Percentiles rank a stretch among this genome's conserved stretches.
Evolutionary conservation across 2,797 vertebrate species (phyloP).

Genomic region (Delichon dasypus): DNA sequence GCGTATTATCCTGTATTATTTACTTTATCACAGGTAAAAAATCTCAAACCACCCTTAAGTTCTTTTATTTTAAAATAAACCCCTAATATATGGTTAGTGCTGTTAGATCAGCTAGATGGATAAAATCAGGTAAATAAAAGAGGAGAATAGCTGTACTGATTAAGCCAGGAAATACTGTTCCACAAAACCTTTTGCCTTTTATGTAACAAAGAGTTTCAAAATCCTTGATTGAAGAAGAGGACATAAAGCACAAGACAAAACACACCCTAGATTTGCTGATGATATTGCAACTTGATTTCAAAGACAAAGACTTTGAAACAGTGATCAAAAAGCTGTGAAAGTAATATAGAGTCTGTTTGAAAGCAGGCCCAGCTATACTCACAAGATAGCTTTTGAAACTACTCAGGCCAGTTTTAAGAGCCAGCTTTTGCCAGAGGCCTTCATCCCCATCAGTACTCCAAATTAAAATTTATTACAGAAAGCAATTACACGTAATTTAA

Average conservation of each 20-base stretch:
- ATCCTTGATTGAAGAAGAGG: not conserved
- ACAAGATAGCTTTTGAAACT: not conserved
- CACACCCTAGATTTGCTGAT: not conserved
- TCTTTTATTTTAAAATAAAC: not conserved
- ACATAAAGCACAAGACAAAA: not conserved
- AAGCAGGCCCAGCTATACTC: not conserved
- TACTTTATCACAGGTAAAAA: not conserved
- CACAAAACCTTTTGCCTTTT: not conserved
- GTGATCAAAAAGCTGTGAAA: not conserved
- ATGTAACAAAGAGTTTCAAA: not conserved
- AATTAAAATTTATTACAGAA: constrained; percentile 24
- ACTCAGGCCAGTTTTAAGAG: not conserved
- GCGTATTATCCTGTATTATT: not conserved
- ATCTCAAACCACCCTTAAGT: not conserved
- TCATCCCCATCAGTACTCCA: not conserved
- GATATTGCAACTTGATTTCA: not conserved
- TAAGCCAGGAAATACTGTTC: not conserved
- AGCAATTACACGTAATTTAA: constrained; percentile 25
- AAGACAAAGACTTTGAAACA: constrained; percentile 13
- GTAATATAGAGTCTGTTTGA: not conserved
- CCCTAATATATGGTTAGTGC: not conserved
- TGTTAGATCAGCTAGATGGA: not conserved
- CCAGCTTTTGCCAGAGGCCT: not conserved
- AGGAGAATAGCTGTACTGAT: not conserved
- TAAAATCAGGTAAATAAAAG: not conserved